A percentile compares a stretch with the other conserved stretches of the same genome.
phyloP scores from a whole-genome alignment of 2,113 vertebrate genomes.

The Etia nguti region DNA sequence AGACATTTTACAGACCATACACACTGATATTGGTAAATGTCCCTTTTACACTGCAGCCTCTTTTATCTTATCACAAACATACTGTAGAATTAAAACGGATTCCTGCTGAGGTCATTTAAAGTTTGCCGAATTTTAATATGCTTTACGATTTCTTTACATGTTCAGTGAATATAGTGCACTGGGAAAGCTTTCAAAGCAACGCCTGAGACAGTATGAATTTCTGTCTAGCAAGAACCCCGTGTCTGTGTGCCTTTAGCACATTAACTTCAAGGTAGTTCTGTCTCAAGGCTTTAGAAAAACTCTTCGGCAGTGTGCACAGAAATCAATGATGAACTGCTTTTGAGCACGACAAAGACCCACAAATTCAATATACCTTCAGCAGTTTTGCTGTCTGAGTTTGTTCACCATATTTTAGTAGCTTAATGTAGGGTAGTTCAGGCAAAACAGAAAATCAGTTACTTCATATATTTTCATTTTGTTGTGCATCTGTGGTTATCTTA shows the following conservation, averaged over 20 bases:
- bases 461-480: slow-evolving; percentile 19
- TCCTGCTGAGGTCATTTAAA: not conserved
- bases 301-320: slow-evolving; percentile 7
- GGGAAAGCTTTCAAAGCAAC: slow-evolving; percentile 26
- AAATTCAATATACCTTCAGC: slow-evolving; percentile 44
- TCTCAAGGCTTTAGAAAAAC: slow-evolving; percentile 46
- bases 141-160: slow-evolving; percentile 5
- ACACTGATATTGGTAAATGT: slow-evolving; percentile 27
- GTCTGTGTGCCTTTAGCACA: slow-evolving; percentile 42
- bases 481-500: not conserved
- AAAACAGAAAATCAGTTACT: slow-evolving; percentile 7
- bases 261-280: slow-evolving; percentile 54
- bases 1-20: slow-evolving; percentile 43
- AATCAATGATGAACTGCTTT: slow-evolving; percentile 52
- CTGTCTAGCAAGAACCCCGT: slow-evolving; percentile 3
- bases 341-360: slow-evolving; percentile 51
- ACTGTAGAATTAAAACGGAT: not conserved
- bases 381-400: slow-evolving; percentile 17
- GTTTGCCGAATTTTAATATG: slow-evolving; percentile 8
- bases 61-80: not conserved
- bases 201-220: slow-evolving; percentile 27
- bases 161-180: not conserved
- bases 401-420: slow-evolving; percentile 10
- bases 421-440: not conserved
- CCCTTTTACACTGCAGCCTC: not conserved